phyloP scores from a whole-genome alignment of 2,888 invertebrate species.

The Holacanthella duospinosa region DNA sequence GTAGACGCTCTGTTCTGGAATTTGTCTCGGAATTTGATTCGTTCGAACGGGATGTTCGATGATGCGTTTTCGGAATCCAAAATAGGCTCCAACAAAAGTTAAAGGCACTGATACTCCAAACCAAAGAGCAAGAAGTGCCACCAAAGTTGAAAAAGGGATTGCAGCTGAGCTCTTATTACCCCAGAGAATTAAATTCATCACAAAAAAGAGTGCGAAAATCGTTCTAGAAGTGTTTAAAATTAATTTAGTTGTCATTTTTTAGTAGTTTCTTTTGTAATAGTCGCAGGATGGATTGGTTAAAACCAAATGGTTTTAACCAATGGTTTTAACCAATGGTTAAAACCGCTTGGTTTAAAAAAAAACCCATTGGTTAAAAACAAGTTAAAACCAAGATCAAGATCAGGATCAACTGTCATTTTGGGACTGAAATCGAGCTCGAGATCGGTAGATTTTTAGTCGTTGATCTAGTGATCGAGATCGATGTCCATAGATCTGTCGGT shows the following conservation, averaged over 20 bases:
- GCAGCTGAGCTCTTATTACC: conserved; percentile 90
- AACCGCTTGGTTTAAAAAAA: no score
- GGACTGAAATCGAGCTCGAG: no score
- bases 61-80: conserved; percentile 84
- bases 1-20: conserved; percentile 97
- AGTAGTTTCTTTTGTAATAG: no score
- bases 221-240: conserved; percentile 51
- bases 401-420: no score
- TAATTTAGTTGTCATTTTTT: no score
- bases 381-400: background rate
- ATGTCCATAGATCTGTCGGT: background rate
- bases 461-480: background rate
- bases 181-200: conserved; percentile 95
- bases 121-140: conserved; percentile 91
- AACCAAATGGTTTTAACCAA: no score
- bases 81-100: conserved; percentile 95
- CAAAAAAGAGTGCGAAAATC: conserved; percentile 92
- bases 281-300: no score
- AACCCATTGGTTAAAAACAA: no score
- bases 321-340: no score
- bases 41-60: conserved; percentile 96
- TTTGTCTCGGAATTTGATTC: conserved; percentile 96
- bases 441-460: background rate
- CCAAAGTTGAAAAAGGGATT: conserved; percentile 88
- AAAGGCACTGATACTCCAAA: conserved; percentile 96